Evolutionary conservation across 2,888 invertebrate genomes (phyloP).

Genomic region (Blastobasis lacticolella): DNA sequence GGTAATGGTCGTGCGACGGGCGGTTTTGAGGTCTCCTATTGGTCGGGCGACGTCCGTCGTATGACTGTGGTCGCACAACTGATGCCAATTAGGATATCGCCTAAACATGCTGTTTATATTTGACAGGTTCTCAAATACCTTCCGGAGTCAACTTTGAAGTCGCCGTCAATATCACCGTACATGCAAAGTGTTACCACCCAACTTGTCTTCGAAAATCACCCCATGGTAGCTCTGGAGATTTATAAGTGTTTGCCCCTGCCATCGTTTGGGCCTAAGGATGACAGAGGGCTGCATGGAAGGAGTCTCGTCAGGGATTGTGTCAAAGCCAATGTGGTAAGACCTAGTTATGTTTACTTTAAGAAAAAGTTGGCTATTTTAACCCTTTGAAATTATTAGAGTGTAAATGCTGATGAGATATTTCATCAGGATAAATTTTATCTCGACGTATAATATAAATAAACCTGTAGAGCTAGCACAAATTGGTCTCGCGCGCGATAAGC

Average conservation of each 20-base stretch:
- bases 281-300: slow-evolving; percentile 69
- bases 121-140: slow-evolving; percentile 50
- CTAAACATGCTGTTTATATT: not conserved
- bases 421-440: no score
- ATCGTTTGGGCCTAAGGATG: slow-evolving; percentile 63
- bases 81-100: not conserved
- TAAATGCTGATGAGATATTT: not conserved
- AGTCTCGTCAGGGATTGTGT: slow-evolving; percentile 75
- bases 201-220: slow-evolving; percentile 64
- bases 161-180: slow-evolving; percentile 57
- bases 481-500: no score
- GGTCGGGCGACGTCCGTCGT: no score
- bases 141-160: slow-evolving; percentile 33
- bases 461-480: no score
- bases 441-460: no score
- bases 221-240: slow-evolving; percentile 64
- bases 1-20: no score
- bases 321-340: slow-evolving; percentile 59
- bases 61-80: no score
- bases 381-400: not conserved
- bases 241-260: slow-evolving; percentile 61
- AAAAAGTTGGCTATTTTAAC: not conserved
- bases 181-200: slow-evolving; percentile 68
- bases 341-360: no score
- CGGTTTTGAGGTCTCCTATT: no score